A percentile compares a stretch with the other conserved stretches of the same genome.
These are phyloP conservation scores for Lomographa bimaculata DNA, from an alignment of 2,888 invertebrate species.

Conservation along the genomic window DNA sequence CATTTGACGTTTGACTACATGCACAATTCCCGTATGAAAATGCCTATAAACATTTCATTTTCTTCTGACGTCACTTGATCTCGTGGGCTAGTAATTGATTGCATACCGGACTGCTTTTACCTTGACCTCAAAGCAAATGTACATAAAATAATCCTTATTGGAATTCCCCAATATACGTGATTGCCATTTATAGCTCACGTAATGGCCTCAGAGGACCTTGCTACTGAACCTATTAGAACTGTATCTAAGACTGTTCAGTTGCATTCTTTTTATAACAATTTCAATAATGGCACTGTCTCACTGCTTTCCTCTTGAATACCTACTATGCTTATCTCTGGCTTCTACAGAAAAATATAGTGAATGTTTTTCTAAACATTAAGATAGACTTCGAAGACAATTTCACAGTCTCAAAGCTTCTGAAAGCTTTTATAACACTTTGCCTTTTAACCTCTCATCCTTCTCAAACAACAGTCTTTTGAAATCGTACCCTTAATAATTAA, in stretches of 20 bases:
- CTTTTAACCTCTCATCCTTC: no score
- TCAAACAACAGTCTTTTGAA: not conserved
- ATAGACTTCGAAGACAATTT: not conserved
- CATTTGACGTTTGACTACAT: slow-evolving; percentile 63
- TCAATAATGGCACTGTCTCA: not conserved
- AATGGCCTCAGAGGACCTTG: slow-evolving; percentile 1
- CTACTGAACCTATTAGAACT: slow-evolving; percentile 16
- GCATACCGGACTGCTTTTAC: not conserved
- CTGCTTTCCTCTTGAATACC: no score
- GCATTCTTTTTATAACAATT: not conserved
- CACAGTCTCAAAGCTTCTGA: no score
- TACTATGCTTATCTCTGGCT: no score
- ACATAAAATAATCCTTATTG: slow-evolving; percentile 16
- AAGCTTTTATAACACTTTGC: no score
- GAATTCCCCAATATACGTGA: slow-evolving; percentile 14
- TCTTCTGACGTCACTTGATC: slow-evolving; percentile 33
- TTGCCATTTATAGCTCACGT: slow-evolving; percentile 1
- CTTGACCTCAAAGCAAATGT: slow-evolving; percentile 6
- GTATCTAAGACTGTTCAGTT: slow-evolving; percentile 19
- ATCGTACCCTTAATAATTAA: no score
- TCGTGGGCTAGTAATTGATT: slow-evolving; percentile 16
- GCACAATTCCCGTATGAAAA: slow-evolving; percentile 55
- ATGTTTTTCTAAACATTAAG: not conserved
- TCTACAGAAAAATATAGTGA: no score
- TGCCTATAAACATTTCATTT: slow-evolving; percentile 34